A percentile compares a stretch with the other conserved stretches of the same genome.
These are phyloP conservation scores for Perca schrenkii DNA, from an alignment of 2,113 vertebrate genomes.

Conservation along the genomic window DNA sequence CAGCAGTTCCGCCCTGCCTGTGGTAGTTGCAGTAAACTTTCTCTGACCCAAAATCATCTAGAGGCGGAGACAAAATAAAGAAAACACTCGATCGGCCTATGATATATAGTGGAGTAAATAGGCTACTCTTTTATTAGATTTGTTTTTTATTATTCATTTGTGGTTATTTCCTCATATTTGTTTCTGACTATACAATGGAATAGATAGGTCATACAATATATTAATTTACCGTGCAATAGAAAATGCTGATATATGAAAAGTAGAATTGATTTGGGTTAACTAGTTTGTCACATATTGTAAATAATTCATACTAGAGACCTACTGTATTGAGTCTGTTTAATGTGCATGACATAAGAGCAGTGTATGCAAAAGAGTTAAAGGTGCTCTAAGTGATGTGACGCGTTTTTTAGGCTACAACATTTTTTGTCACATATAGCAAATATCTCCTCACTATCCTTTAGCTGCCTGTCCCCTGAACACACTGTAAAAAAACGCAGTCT, in stretches of 20 bases:
- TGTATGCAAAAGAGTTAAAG: neutral
- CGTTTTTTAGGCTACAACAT: too few relatives aligned
- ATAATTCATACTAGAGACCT: neutral
- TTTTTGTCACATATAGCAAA: too few relatives aligned
- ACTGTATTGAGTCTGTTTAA: neutral
- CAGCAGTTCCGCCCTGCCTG: constrained; percentile 79
- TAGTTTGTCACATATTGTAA: neutral
- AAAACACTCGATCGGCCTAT: constrained; percentile 12
- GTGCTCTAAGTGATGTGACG: too few relatives aligned
- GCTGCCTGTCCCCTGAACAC: too few relatives aligned
- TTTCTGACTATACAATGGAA: neutral
- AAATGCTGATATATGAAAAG: neutral
- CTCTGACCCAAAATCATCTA: constrained; percentile 73
- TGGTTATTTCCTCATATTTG: neutral
- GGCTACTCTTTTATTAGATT: neutral
- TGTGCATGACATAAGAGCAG: neutral
- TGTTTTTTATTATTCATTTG: neutral
- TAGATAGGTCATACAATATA: too few relatives aligned
- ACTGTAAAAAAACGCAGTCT: too few relatives aligned
- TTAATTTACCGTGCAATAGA: neutral
- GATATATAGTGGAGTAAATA: neutral
- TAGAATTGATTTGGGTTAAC: neutral
- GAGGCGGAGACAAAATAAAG: constrained; percentile 65
- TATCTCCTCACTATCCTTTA: too few relatives aligned
- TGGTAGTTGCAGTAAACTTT: constrained; percentile 72